Conservation (phyloP, 2,888 invertebrate species). For the Flexamia atlantica region DNA sequence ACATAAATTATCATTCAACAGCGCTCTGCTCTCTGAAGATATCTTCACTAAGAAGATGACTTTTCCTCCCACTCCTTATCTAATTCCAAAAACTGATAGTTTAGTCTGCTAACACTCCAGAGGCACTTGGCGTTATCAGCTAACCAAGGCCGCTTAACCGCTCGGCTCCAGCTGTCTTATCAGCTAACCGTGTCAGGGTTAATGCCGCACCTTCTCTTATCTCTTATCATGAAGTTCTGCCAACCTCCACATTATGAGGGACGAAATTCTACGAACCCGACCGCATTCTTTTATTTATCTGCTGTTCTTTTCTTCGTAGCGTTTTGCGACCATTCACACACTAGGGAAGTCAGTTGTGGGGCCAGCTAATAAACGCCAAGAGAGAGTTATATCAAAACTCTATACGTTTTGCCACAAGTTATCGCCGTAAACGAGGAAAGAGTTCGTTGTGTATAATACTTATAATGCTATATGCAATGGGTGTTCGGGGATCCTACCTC, state of each 20-base stretch:
- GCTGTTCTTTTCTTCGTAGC: not conserved
- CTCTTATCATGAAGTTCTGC: slow-evolving; percentile 21
- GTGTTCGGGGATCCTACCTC: too few species aligned
- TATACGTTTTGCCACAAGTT: too few species aligned
- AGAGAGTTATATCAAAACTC: too few species aligned
- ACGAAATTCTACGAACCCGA: not conserved
- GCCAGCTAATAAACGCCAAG: too few species aligned
- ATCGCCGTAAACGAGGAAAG: too few species aligned
- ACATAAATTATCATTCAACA: too few species aligned
- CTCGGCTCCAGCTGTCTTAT: slow-evolving; percentile 30
- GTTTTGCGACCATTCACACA: too few species aligned
- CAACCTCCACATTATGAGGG: slow-evolving; percentile 2
- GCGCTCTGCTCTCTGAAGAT: too few species aligned
- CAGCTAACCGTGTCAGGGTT: slow-evolving; percentile 25
- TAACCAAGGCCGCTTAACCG: not conserved
- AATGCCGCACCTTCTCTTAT: slow-evolving; percentile 23
- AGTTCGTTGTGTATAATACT: too few species aligned
- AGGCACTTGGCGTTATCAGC: not conserved
- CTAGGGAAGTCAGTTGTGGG: too few species aligned
- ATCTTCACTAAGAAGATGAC: not conserved
- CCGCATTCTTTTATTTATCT: slow-evolving; percentile 7
- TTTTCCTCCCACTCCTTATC: slow-evolving; percentile 6
- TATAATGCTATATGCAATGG: too few species aligned
- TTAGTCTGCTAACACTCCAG: slow-evolving; percentile 19
- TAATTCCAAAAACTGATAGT: slow-evolving; percentile 4